Percentiles rank a stretch among this genome's conserved stretches.
Evolutionary conservation across 2,113 vertebrate genomes (phyloP).

Genomic region (Uria lomvia): DNA sequence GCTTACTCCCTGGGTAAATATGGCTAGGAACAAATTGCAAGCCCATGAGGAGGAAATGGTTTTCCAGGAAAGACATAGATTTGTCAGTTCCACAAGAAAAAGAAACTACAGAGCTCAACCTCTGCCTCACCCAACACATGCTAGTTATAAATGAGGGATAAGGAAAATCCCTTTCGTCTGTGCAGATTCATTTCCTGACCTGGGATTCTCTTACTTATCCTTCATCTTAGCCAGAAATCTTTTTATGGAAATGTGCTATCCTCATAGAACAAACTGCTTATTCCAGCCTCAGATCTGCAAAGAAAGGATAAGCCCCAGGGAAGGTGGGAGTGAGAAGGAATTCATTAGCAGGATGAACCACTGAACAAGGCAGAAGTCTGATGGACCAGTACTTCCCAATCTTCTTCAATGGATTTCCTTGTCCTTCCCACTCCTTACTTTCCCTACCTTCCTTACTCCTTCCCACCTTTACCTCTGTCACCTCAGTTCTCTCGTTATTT

Average conservation of each 20-base stretch:
- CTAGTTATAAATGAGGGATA: background rate
- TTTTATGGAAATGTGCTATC: background rate
- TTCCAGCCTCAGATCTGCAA: background rate
- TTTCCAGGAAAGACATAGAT: background rate
- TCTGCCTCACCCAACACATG: background rate
- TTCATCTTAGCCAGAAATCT: background rate
- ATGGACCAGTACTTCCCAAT: background rate
- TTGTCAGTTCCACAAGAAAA: slow-evolving; percentile 7
- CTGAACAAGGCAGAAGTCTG: background rate
- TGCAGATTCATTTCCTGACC: slow-evolving; percentile 34
- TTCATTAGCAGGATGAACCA: background rate
- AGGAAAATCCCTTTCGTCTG: slow-evolving; percentile 18
- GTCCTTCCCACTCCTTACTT: background rate
- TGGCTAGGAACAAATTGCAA: background rate
- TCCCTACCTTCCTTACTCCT: background rate
- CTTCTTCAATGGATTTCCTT: background rate
- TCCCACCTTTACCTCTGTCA: background rate
- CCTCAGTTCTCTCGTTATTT: background rate
- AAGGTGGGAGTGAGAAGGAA: background rate
- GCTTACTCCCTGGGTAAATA: background rate
- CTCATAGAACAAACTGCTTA: background rate
- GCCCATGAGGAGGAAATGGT: background rate
- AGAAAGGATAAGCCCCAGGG: background rate
- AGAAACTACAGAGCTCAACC: background rate
- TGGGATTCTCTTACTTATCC: background rate